Percentiles rank a stretch among this genome's conserved stretches.
Conservation (phyloP, 1,140 invertebrate species). For the Thereuonema tuberculata region DNA sequence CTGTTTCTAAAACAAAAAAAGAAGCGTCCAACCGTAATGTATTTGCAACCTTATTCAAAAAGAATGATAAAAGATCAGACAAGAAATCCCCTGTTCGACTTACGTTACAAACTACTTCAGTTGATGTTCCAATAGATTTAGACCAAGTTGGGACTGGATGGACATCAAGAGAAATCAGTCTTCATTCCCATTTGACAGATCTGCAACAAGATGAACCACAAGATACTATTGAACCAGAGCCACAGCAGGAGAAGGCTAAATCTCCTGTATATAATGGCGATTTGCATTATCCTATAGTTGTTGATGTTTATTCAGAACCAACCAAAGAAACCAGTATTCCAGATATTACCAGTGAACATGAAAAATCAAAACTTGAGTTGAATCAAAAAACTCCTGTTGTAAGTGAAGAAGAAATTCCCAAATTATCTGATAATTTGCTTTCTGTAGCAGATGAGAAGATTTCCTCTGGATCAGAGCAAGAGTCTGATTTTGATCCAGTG, state of each 20-base stretch:
- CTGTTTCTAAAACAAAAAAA: slow-evolving; percentile 26
- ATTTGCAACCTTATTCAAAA: slow-evolving; percentile 38
- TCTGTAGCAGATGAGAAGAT: slow-evolving; percentile 36
- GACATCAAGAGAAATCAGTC: slow-evolving; percentile 4
- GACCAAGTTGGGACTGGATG: background rate
- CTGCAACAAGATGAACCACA: background rate
- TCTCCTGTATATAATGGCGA: too few relatives aligned
- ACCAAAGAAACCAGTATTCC: background rate
- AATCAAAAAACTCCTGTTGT: background rate
- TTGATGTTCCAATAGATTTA: background rate
- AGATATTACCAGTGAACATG: background rate
- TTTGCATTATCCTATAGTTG: too few relatives aligned
- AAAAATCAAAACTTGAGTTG: background rate
- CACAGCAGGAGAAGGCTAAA: background rate
- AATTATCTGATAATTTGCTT: slow-evolving; percentile 20
- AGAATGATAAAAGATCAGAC: slow-evolving; percentile 31
- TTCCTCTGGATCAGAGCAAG: slow-evolving; percentile 63
- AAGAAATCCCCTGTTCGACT: background rate
- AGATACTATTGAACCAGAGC: background rate
- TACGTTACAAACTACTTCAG: slow-evolving; percentile 3
- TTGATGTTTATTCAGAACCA: background rate
- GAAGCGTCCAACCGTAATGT: slow-evolving; percentile 36
- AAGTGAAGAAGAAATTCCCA: background rate
- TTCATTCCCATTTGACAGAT: slow-evolving; percentile 1
- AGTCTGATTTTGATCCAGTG: slow-evolving; percentile 42